Evolutionary conservation across 2,113 vertebrate species (phyloP).

Genomic region (Accipiter cooperii): DNA sequence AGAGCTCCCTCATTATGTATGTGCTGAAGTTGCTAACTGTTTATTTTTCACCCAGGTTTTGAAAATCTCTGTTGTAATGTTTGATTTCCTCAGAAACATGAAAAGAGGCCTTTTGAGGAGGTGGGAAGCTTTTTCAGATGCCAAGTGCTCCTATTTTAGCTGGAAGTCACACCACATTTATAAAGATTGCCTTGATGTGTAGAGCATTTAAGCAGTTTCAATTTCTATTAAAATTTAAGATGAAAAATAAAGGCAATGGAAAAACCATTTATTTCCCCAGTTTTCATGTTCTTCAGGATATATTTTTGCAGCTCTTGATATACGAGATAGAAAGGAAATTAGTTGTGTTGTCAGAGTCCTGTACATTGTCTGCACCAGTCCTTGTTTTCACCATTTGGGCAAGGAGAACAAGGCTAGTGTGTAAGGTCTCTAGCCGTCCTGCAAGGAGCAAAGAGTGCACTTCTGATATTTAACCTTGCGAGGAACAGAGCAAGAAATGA

Average conservation of each 20-base stretch:
- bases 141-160: not conserved
- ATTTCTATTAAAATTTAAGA: not conserved
- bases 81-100: not conserved
- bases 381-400: not conserved
- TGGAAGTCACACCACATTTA: not conserved
- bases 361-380: not conserved
- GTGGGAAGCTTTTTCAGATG: not conserved
- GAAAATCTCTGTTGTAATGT: not conserved
- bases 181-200: not conserved
- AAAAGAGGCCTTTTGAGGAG: not conserved
- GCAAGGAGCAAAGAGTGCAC: not conserved
- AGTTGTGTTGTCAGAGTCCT: not conserved
- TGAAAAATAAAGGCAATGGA: not conserved
- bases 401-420: not conserved
- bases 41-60: constrained; percentile 7
- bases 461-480: not conserved
- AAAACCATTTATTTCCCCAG: not conserved
- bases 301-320: not conserved
- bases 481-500: not conserved
- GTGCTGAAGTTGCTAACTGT: not conserved
- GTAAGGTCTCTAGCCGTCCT: not conserved
- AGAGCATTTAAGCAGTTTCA: not conserved
- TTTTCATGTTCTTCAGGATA: not conserved
- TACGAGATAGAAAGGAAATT: not conserved
- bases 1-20: not conserved